Conservation (phyloP, 2,888 invertebrate genomes). For the Furcula furcula region DNA sequence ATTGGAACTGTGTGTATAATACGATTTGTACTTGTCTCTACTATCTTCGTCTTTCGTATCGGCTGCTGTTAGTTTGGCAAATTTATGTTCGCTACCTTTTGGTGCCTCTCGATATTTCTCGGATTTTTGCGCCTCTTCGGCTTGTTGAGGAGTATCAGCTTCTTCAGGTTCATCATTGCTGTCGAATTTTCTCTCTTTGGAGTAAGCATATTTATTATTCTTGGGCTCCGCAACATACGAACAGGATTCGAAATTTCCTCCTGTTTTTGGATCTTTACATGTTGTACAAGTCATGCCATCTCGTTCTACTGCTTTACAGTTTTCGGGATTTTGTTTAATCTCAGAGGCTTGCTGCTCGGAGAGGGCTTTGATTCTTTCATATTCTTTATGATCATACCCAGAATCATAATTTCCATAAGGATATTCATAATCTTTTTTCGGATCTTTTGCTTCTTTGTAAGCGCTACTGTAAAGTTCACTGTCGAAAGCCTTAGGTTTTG, state of each 20-base stretch:
- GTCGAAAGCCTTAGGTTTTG: slow-evolving; percentile 77
- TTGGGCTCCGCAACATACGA: slow-evolving; percentile 88
- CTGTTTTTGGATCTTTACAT: slow-evolving; percentile 88
- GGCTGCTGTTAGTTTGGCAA: slow-evolving; percentile 41
- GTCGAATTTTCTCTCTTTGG: slow-evolving; percentile 83
- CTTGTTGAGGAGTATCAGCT: slow-evolving; percentile 62
- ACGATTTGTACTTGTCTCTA: slow-evolving; percentile 64
- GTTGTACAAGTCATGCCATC: slow-evolving; percentile 87
- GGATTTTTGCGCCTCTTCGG: slow-evolving; percentile 52
- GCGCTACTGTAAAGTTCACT: slow-evolving; percentile 68
- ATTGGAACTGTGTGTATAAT: slow-evolving; percentile 61
- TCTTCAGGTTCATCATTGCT: slow-evolving; percentile 81
- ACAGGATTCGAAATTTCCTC: slow-evolving; percentile 90
- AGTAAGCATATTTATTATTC: slow-evolving; percentile 86
- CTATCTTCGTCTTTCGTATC: slow-evolving; percentile 49
- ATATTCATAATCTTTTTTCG: slow-evolving; percentile 69
- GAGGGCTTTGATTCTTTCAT: slow-evolving; percentile 80
- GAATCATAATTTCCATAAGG: slow-evolving; percentile 70
- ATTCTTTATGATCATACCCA: slow-evolving; percentile 77
- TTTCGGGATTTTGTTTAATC: slow-evolving; percentile 82
- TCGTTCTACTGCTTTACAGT: slow-evolving; percentile 84
- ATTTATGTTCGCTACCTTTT: slow-evolving; percentile 51
- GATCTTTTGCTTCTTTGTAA: slow-evolving; percentile 64
- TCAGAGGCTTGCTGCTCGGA: slow-evolving; percentile 84
- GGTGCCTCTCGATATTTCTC: slow-evolving; percentile 55